phyloP scores from a whole-genome alignment of 2,113 vertebrate genomes.

The Bolborhynchus lineola region DNA sequence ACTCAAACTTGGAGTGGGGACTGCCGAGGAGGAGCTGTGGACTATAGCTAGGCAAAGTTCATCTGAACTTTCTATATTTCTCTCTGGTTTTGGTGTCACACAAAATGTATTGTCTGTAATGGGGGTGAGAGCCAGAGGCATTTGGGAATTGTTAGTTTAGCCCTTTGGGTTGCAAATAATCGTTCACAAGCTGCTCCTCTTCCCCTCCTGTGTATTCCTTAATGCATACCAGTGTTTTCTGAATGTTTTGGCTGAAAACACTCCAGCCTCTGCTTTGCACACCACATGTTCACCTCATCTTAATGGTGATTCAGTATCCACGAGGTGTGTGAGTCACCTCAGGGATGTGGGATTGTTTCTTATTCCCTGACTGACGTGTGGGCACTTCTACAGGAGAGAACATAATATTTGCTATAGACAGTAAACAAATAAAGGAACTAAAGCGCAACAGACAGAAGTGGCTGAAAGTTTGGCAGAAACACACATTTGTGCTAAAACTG shows the following conservation, averaged over 20 bases:
- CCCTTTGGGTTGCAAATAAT: background rate
- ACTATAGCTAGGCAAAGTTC: background rate
- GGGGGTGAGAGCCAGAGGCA: background rate
- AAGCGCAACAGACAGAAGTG: background rate
- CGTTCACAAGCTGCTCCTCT: background rate
- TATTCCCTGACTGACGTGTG: background rate
- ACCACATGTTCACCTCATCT: slow-evolving; percentile 42
- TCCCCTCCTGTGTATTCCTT: background rate
- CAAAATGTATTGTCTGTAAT: background rate
- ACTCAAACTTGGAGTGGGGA: background rate
- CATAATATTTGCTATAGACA: background rate
- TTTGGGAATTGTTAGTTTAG: background rate
- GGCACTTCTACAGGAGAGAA: background rate
- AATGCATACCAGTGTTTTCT: background rate
- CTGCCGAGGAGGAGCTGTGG: background rate
- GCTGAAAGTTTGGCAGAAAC: background rate
- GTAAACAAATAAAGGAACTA: background rate
- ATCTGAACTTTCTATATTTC: background rate
- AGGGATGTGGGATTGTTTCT: slow-evolving; percentile 42
- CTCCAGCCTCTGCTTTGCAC: slow-evolving; percentile 16
- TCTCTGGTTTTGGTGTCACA: background rate
- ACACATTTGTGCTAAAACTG: background rate
- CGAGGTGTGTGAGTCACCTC: slow-evolving; percentile 56
- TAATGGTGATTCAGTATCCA: slow-evolving; percentile 47
- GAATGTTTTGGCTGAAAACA: background rate